Base-by-base conservation (phyloP, 1,140 invertebrate genomes). In the Lordiphosa stackelbergi region DNA sequence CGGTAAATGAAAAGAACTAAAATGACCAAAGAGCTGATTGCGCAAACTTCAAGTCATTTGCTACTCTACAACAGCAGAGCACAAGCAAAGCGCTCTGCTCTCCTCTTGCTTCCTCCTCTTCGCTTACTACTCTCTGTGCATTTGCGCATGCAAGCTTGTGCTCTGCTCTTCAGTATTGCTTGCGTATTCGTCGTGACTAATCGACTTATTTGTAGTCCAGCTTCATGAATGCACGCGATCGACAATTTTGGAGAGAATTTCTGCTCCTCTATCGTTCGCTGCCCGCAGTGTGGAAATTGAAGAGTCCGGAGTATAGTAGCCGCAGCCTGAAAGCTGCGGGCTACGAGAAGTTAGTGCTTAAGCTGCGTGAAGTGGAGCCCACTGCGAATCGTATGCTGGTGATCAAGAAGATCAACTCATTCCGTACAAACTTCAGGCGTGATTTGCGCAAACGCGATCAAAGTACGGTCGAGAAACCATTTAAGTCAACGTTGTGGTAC, bases 321-420 rank as follows among this genome's bases (percentile, higher is more conserved):
- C 70, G 73, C 1, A 19, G 51, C 0, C 16, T 73, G 6, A 73
- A 73, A 19, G 45, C 49, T 1, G 63, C 66, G 16, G 81, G 73
- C 0, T 87, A 88, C 5, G 71, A 75, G 4, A 41, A 62, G 13
- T 69, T 88, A 41, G 70, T 83, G 4, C 34, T 48, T 0, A 86
- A 88, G 51, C 45, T 85, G 24, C 46, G 62, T 0, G 83, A 87
- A 16, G 70, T 87, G 1, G 78, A 88, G 28, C 87, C 85, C 5
- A 5, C 59, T 0, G 87, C 87, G 0, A 65, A 73, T 42, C 69
- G 65, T 4, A 54, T 71, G 3, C 61, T 57, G 9, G 85, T 88
- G 1, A 72, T 78, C n/a, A 69, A 68, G 47, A 88, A 88, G 53
- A 88, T 88, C 53, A 87, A 88, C 41, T 78, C 69, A 0, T 70